Conservation (phyloP, 2,797 vertebrate genomes). For the Coilia nasus region DNA sequence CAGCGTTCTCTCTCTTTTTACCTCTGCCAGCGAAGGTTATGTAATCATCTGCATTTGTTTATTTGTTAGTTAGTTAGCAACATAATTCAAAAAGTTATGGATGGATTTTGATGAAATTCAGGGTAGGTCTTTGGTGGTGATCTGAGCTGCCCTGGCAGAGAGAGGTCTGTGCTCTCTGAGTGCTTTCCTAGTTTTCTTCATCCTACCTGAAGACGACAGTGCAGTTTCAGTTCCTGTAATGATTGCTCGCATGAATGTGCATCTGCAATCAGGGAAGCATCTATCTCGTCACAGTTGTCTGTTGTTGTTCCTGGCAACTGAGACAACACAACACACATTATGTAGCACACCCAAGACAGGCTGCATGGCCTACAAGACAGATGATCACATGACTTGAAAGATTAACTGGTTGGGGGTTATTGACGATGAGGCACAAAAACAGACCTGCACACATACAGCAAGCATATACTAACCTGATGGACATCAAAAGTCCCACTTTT, state of each 20-base stretch:
- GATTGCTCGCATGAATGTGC: constrained; percentile 64
- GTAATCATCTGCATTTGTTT: too few species aligned
- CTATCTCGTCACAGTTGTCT: not conserved
- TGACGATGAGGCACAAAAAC: constrained; percentile 43
- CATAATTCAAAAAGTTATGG: too few species aligned
- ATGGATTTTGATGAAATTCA: too few species aligned
- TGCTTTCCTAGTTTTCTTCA: not conserved
- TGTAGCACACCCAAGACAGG: not conserved
- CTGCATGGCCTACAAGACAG: not conserved
- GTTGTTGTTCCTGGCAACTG: not conserved
- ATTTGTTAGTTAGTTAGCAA: too few species aligned
- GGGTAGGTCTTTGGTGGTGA: too few species aligned
- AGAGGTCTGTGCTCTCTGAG: too few species aligned
- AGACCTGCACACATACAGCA: not conserved
- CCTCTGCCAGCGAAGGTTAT: too few species aligned
- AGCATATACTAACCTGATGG: constrained; percentile 6
- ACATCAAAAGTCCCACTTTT: not conserved
- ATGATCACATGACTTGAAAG: not conserved
- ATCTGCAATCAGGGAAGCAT: constrained; percentile 49
- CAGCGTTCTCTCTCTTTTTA: too few species aligned
- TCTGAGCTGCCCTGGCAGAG: too few species aligned
- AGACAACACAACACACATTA: not conserved
- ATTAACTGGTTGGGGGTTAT: not conserved
- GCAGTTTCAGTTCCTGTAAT: constrained; percentile 76
- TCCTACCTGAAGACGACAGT: constrained; percentile 78